Percentiles rank a stretch among this genome's conserved stretches.
phyloP scores from a whole-genome alignment of 2,888 invertebrate genomes.

The Thymelicus sylvestris region DNA sequence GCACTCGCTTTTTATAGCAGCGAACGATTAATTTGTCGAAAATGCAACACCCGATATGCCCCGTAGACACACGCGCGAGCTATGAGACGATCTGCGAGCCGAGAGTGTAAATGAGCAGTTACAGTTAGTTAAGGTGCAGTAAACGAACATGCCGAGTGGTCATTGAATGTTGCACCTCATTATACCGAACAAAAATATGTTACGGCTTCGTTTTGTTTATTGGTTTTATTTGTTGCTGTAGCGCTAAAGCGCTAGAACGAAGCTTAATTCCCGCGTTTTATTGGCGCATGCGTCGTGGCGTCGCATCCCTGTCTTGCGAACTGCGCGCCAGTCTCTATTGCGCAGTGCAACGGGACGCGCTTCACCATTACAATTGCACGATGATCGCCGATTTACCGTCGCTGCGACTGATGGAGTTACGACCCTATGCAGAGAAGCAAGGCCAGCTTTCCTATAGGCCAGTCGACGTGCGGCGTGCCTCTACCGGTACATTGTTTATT shows the following conservation, averaged over 20 bases:
- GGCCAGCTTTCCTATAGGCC: slow-evolving; percentile 49
- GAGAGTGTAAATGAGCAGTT: too few species aligned
- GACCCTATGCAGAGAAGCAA: slow-evolving; percentile 52
- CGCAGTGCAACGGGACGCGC: slow-evolving; percentile 62
- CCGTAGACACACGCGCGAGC: too few species aligned
- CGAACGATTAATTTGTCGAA: slow-evolving; percentile 27
- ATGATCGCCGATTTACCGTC: slow-evolving; percentile 75
- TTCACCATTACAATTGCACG: slow-evolving; percentile 55
- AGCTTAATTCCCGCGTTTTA: slow-evolving; percentile 69
- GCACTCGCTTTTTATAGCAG: slow-evolving; percentile 18
- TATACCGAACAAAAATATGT: slow-evolving; percentile 26
- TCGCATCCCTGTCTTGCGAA: slow-evolving; percentile 66
- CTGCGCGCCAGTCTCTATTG: slow-evolving; percentile 72
- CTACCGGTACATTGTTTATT: slow-evolving; percentile 65
- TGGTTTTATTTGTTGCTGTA: slow-evolving; percentile 30
- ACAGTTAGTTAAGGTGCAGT: slow-evolving; percentile 25
- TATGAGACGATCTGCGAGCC: too few species aligned
- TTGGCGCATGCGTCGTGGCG: slow-evolving; percentile 70
- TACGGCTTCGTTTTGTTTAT: slow-evolving; percentile 31
- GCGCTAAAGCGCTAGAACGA: slow-evolving; percentile 59
- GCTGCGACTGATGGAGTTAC: slow-evolving; percentile 55
- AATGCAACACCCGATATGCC: slow-evolving; percentile 24
- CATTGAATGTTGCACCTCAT: slow-evolving; percentile 33
- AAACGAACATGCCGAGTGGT: slow-evolving; percentile 22
- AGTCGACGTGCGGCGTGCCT: slow-evolving; percentile 48